phyloP scores from a whole-genome alignment of 2,113 vertebrate genomes.

The Nothoprocta perdicaria region DNA sequence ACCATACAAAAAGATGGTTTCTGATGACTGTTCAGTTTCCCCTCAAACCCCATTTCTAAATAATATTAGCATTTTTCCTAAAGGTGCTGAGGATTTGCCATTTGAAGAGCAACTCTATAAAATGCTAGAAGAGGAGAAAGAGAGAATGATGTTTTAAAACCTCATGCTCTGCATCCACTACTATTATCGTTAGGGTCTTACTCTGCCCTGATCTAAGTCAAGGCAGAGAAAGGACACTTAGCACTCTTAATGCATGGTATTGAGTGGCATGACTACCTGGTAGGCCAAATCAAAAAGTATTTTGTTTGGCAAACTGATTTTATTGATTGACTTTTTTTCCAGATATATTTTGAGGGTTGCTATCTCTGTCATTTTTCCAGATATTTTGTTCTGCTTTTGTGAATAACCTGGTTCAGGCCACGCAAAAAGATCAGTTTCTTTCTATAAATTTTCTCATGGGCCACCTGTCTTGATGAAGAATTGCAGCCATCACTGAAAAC shows the following conservation, averaged over 20 bases:
- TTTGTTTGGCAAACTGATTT: background rate
- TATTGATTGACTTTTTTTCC: background rate
- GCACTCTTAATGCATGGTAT: rapidly evolving
- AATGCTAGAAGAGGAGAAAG: background rate
- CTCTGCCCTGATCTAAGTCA: background rate
- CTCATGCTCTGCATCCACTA: background rate
- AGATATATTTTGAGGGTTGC: background rate
- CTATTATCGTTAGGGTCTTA: background rate
- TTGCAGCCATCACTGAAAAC: background rate
- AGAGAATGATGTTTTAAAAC: background rate
- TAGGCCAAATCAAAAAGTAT: background rate
- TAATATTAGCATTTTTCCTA: background rate
- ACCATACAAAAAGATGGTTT: background rate
- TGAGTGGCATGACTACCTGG: background rate
- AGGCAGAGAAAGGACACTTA: background rate
- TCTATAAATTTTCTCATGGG: background rate
- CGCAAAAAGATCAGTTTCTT: background rate
- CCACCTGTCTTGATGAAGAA: background rate
- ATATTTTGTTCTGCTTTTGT: background rate
- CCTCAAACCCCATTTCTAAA: background rate
- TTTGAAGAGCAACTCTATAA: background rate
- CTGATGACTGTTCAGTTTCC: background rate
- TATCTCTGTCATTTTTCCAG: background rate
- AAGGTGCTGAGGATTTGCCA: background rate
- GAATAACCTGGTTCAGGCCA: background rate